These are phyloP conservation scores for Pocillopora verrucosa DNA, from an alignment of 64 coral and sea anemone species.

Conservation along the genomic window DNA sequence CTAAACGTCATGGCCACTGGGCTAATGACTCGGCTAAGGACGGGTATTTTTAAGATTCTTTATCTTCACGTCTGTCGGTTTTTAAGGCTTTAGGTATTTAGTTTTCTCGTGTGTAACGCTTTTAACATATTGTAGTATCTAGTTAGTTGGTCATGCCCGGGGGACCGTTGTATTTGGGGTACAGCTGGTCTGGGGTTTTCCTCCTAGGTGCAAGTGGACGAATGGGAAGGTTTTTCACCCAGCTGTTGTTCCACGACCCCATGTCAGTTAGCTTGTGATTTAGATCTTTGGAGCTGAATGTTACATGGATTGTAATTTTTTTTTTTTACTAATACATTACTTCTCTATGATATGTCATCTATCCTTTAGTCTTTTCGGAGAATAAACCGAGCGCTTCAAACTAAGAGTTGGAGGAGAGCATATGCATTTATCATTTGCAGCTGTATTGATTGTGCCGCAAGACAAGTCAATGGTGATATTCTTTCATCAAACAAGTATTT, in stretches of 20 bases:
- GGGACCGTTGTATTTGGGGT: not conserved
- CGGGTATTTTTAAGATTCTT: not conserved
- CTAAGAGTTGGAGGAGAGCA: too few relatives aligned
- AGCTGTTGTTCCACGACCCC: constrained; percentile 6
- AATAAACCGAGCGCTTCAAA: too few relatives aligned
- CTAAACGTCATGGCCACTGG: not conserved
- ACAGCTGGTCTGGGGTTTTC: constrained; percentile 5
- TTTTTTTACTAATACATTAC: too few relatives aligned
- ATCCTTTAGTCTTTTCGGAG: too few relatives aligned
- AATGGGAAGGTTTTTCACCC: not conserved
- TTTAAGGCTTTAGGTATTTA: not conserved
- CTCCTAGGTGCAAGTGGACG: not conserved
- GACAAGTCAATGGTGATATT: too few relatives aligned
- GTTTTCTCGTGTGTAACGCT: not conserved
- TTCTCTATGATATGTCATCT: too few relatives aligned
- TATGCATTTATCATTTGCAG: too few relatives aligned
- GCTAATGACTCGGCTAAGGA: not conserved
- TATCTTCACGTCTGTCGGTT: not conserved
- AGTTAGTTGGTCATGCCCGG: not conserved
- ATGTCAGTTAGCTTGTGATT: not conserved
- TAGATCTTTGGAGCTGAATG: too few relatives aligned
- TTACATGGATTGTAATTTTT: too few relatives aligned
- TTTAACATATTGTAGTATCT: not conserved
- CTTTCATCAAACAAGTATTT: too few relatives aligned
- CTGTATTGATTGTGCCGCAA: too few relatives aligned